Percentiles rank a stretch among this genome's conserved stretches.
Evolutionary conservation across 1,140 invertebrate genomes (phyloP).

Genomic region (Drosophila navojoa): DNA sequence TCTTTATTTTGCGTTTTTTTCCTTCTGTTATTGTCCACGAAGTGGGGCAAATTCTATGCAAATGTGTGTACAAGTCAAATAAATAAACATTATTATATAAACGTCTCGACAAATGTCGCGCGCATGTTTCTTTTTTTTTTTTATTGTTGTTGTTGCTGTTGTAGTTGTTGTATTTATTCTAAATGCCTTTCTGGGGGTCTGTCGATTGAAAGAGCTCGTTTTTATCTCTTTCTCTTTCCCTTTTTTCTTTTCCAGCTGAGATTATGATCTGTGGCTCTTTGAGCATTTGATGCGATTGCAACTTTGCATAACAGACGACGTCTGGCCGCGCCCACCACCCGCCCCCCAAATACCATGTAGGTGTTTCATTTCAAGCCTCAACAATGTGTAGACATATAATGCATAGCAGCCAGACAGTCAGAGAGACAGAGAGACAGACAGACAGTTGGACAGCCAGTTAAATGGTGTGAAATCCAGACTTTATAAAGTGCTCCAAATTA

Average conservation of each 20-base stretch:
- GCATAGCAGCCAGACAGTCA: conserved; percentile 38
- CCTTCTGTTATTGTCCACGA: conserved; percentile 55
- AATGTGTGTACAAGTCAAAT: conserved; percentile 58
- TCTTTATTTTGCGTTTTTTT: conserved; percentile 41
- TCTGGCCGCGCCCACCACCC: conserved; percentile 42
- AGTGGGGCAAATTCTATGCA: conserved; percentile 80
- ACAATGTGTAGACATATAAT: conserved; percentile 67
- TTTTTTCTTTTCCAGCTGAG: background rate
- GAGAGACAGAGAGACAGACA: conserved; percentile 34
- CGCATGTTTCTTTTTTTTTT: conserved; percentile 9
- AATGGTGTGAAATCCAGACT: conserved; percentile 71
- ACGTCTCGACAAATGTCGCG: conserved; percentile 54
- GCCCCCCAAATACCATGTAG: conserved; percentile 21
- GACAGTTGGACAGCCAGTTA: conserved; percentile 10
- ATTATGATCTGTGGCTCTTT: conserved; percentile 44
- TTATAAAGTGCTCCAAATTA: conserved; percentile 79
- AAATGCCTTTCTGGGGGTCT: conserved; percentile 19
- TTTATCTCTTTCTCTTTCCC: conserved; percentile 12
- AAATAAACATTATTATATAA: conserved; percentile 83
- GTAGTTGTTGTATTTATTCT: background rate
- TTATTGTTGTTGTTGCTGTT: background rate
- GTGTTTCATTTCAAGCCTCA: conserved; percentile 62
- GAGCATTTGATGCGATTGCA: conserved; percentile 74
- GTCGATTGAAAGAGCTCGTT: conserved; percentile 44
- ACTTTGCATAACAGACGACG: conserved; percentile 77